phyloP scores from a whole-genome alignment of 2,113 vertebrate genomes.

The Progne subis region DNA sequence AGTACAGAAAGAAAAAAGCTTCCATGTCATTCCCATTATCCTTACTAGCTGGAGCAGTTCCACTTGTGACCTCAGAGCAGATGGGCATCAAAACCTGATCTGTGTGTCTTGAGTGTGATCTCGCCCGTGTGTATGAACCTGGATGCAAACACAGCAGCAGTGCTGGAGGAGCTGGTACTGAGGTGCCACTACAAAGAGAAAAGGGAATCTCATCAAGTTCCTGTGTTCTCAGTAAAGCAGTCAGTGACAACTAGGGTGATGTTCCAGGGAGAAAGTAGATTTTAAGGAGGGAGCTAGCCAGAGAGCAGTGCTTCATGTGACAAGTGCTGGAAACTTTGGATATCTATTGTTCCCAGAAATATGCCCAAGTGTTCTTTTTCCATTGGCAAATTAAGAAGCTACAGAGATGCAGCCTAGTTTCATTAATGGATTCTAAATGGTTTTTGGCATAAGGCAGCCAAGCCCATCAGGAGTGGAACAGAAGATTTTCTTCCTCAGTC shows the following conservation, averaged over 20 bases:
- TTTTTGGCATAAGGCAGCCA: constrained; percentile 5
- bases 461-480: constrained; percentile 33
- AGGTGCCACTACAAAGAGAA: neutral
- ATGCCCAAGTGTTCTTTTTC: neutral
- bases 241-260: neutral
- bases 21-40: neutral
- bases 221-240: neutral
- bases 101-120: rapidly evolving
- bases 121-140: rapidly evolving
- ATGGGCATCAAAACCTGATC: neutral
- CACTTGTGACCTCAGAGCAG: rapidly evolving
- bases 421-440: constrained; percentile 36
- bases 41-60: neutral
- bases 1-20: neutral
- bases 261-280: neutral
- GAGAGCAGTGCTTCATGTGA: neutral
- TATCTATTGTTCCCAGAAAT: neutral
- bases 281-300: neutral
- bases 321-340: neutral
- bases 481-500: constrained; percentile 14
- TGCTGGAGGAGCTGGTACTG: neutral
- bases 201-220: neutral
- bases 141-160: rapidly evolving
- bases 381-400: neutral
- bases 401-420: neutral